Conservation (phyloP, 2,113 vertebrate species). For the Dipodomys ordii region DNA sequence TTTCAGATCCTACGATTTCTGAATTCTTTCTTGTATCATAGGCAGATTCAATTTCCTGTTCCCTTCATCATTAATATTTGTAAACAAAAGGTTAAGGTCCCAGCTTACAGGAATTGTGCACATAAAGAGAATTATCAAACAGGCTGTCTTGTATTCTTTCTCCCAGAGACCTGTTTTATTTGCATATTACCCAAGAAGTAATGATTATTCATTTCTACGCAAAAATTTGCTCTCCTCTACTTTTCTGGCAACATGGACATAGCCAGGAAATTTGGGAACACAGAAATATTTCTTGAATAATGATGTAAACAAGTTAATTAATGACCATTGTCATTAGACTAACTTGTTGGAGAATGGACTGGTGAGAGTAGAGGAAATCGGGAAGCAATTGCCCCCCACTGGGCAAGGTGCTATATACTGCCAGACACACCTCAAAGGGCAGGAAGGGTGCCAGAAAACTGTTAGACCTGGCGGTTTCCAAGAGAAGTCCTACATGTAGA, state of each 20-base stretch:
- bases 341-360: neutral
- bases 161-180: neutral
- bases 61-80: conserved; percentile 1
- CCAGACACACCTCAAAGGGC: neutral
- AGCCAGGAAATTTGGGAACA: neutral
- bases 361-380: neutral
- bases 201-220: neutral
- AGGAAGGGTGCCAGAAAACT: neutral
- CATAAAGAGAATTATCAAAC: conserved; percentile 3
- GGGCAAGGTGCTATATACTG: neutral
- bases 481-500: neutral
- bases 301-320: neutral
- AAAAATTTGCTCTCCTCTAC: neutral
- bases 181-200: conserved; percentile 8
- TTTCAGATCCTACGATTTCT: neutral
- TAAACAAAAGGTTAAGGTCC: conserved; percentile 24
- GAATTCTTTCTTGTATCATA: neutral
- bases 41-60: conserved; percentile 14
- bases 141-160: neutral
- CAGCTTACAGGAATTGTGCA: conserved; percentile 30
- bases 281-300: neutral
- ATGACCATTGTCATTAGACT: neutral
- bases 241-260: neutral
- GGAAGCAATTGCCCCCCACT: neutral
- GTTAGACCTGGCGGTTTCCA: neutral